Base-by-base conservation (phyloP, 2,797 vertebrate genomes). In the Chaunax sp. region DNA sequence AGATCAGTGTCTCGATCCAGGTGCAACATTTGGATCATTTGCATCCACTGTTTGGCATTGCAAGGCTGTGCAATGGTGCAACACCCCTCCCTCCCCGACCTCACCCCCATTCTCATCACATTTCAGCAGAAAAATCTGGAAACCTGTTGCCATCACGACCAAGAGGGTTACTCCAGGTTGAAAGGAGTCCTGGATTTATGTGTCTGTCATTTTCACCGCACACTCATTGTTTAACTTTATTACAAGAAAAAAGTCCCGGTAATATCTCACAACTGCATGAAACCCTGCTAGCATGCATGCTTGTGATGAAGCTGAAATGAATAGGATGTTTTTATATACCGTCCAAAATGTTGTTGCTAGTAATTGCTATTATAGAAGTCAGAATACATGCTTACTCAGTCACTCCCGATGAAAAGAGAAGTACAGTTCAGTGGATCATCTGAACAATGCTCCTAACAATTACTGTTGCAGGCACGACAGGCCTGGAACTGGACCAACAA, bases 371-470 rank as follows among this genome's bases (percentile, higher is more conserved):
- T 16, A 40, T 55, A 60, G 44, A 55, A 54, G 68, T 20, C 14
- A 16, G 35, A 40, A 33, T 60, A 60, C 46, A 53, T 28, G 64
- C 57, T 45, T 13, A 49, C 47, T 69, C 41, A 49, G 64, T 56
- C 51, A 33, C 6, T 33, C 22, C 50, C 40, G 10, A 8, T 19
- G 14, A 53, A 65, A 72, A 78, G 43, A 66, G 56, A 64, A 72
- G 55, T 73, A 69, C 69, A 65, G 69, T 73, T 49, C 38, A 47
- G 68, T 46, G 62, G 76, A 80, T 83, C 78, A 77, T 61, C 71
- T 66, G 66, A 45, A 82, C 85, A 75, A 84, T 65, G 69, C 77
- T 61, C 35, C 30, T 67, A 85, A 87, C 84, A 81, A 82, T 80
- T 25, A 63, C 69, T 84, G 79, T 83, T 86, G 41, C 18, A 43